Conservation (phyloP, 1,140 invertebrate species). For the Sitophilus oryzae region DNA sequence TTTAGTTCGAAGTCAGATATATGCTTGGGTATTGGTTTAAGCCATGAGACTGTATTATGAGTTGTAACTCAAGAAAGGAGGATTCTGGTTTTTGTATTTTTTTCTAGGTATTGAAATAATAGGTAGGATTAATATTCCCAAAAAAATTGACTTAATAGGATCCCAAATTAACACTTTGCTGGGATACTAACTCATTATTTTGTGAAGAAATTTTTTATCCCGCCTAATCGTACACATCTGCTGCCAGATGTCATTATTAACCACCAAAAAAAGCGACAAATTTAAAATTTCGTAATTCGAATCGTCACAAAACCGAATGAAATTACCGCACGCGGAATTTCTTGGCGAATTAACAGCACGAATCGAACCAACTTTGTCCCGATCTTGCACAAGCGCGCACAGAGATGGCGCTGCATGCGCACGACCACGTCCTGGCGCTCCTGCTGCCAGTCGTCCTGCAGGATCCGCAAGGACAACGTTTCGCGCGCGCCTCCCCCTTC, state of each 20-base stretch:
- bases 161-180: no score
- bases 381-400: conserved; percentile 33
- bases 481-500: conserved; percentile 9
- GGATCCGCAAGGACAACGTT: conserved; percentile 30
- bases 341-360: conserved; percentile 40
- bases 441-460: conserved; percentile 37
- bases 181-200: neutral
- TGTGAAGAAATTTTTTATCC: neutral
- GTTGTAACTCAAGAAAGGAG: no score
- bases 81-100: no score
- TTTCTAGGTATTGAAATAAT: no score
- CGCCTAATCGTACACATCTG: no score
- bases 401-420: conserved; percentile 36
- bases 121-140: no score
- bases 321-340: conserved; percentile 32
- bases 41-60: no score
- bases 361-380: conserved; percentile 37
- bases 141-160: no score
- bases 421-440: conserved; percentile 31
- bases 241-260: no score
- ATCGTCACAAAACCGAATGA: conserved; percentile 26
- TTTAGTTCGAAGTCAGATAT: no score
- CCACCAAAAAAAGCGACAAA: conserved; percentile 7
- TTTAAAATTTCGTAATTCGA: conserved; percentile 23
- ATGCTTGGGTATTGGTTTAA: no score